Evolutionary conservation across 2,888 invertebrate species (phyloP).

Genomic region (Chymomyza procnemis): DNA sequence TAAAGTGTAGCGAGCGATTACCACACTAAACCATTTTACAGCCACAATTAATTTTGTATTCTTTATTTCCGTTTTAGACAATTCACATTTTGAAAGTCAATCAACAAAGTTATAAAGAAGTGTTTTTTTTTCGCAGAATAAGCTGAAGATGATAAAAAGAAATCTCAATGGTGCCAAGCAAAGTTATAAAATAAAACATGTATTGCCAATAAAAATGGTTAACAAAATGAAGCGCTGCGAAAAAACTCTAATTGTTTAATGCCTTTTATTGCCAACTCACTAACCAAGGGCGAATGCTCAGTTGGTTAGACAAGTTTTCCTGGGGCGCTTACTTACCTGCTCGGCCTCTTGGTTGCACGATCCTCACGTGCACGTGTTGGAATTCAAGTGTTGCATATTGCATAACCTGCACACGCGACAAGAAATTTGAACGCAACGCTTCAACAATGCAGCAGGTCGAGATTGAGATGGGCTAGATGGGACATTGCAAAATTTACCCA

Average conservation of each 20-base stretch:
- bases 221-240: neutral
- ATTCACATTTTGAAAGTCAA: no score
- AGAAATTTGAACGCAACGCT: constrained; percentile 54
- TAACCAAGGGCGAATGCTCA: constrained; percentile 38
- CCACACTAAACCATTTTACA: no score
- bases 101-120: no score
- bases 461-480: constrained; percentile 17
- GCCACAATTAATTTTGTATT: no score
- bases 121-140: no score
- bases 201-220: neutral
- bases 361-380: constrained; percentile 62
- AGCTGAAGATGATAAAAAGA: no score
- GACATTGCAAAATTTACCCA: constrained; percentile 23
- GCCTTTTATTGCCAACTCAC: constrained; percentile 63
- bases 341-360: constrained; percentile 38
- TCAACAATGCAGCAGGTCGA: neutral
- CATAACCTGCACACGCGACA: constrained; percentile 66
- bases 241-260: constrained; percentile 61
- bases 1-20: no score
- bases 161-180: neutral
- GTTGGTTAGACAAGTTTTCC: constrained; percentile 57
- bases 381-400: constrained; percentile 53
- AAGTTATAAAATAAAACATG: neutral
- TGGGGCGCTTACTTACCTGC: constrained; percentile 10
- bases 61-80: no score